Base-by-base conservation (phyloP, 2,888 invertebrate genomes). In the Syrphus vitripennis region DNA sequence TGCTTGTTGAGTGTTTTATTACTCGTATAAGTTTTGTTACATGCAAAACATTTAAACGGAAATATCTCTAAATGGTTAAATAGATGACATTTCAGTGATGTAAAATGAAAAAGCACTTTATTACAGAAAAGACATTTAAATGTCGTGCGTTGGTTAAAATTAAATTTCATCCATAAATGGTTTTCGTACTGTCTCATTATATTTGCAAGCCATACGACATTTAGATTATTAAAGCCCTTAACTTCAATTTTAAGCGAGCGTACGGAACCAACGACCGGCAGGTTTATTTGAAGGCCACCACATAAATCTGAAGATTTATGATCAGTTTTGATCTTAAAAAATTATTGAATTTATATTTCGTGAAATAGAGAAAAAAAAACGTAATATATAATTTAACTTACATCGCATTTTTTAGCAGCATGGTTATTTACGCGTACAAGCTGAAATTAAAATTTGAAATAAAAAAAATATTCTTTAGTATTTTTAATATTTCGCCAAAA, bases 11-110 rank as follows among this genome's bases (percentile, higher is more conserved):
- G 83, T 21, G 80, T 61, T 3, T 14, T 16, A 10, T 16, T 65
- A 24, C 55, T 80, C 2, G 80, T 24, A 21, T 84, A 84, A n/a
- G 65, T 71, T 14, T 80, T 80, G 2, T 65, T 57, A 26, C 83
- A 84, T 45, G 81, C 71, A 40, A 6, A 69, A 21, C 84, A 84
- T 59, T 84, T 84, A 12, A 72, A 81, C 2, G 84, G 84, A 72
- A 45, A 77, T 0, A 84, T 81, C 7, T 81, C 12, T 1, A 84
- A 37, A 76, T 84, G 84, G 4, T 71, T 72, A 24, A 72, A 77
- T 1, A 84, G 21, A 61, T 84, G 84, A 69, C 24, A 42, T 42
- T 59, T 31, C 0, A 84, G 71, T 7, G 76, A 12, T 14, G 1
- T 0, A 14, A 81, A 76, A n/a, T 29, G 31, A 45, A 3, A 65